A percentile compares a stretch with the other conserved stretches of the same genome.
Conservation (phyloP, 2,888 invertebrate genomes). For the Erpobdella octoculata region DNA sequence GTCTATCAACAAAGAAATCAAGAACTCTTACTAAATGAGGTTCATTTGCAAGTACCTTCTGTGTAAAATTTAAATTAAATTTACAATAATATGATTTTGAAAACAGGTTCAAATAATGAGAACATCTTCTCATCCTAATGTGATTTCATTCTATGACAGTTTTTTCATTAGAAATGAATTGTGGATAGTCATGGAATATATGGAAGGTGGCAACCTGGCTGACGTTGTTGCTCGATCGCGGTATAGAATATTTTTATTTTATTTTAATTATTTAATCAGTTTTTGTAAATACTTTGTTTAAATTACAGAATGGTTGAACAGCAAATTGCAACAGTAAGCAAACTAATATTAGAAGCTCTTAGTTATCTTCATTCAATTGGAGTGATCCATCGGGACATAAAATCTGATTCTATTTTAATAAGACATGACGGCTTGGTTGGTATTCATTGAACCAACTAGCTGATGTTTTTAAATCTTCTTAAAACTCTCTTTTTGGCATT, state of each 20-base stretch:
- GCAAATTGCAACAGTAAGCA: conserved; percentile 88
- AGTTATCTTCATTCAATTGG: conserved; percentile 80
- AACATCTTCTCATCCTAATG: background rate
- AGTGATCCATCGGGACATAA: conserved; percentile 43
- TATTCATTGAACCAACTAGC: too few relatives aligned
- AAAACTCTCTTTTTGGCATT: background rate
- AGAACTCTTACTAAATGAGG: conserved; percentile 16
- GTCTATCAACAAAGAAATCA: background rate
- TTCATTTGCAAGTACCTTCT: background rate
- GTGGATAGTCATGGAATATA: conserved; percentile 67
- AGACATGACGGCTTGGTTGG: background rate
- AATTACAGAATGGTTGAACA: conserved; percentile 92
- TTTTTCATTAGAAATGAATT: background rate
- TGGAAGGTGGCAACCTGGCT: conserved; percentile 79
- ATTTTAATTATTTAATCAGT: background rate
- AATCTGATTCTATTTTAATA: conserved; percentile 4
- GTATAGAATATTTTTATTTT: too few relatives aligned
- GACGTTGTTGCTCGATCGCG: conserved; percentile 67
- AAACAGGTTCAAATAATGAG: background rate
- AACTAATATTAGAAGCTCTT: conserved; percentile 78
- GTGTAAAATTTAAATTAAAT: background rate
- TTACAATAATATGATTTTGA: background rate
- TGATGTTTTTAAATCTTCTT: background rate
- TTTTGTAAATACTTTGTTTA: too few relatives aligned
- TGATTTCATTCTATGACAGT: conserved; percentile 11